A percentile compares a stretch with the other conserved stretches of the same genome.
Conservation (phyloP, 2,888 invertebrate genomes). For the Schizotus pectinicornis region DNA sequence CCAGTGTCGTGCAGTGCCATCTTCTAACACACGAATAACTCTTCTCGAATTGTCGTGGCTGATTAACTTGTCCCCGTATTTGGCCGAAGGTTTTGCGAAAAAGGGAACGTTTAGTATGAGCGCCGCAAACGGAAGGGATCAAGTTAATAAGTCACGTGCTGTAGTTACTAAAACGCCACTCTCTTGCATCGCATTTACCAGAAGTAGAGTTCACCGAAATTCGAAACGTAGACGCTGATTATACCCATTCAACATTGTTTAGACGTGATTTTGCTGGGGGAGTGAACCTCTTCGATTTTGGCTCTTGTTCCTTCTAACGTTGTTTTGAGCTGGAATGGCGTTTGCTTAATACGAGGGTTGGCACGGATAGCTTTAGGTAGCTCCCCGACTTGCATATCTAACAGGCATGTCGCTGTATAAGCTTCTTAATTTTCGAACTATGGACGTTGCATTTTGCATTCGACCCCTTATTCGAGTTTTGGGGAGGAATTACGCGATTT, state of each 20-base stretch:
- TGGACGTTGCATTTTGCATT: too few relatives aligned
- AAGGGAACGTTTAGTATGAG: not conserved
- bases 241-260: not conserved
- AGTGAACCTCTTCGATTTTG: too few relatives aligned
- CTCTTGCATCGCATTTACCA: constrained; percentile 6
- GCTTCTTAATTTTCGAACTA: too few relatives aligned
- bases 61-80: constrained; percentile 14
- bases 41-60: constrained; percentile 8
- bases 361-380: too few relatives aligned
- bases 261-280: constrained; percentile 1
- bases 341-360: too few relatives aligned
- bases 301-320: too few relatives aligned
- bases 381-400: too few relatives aligned
- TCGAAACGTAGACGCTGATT: not conserved
- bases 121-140: not conserved
- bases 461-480: not conserved
- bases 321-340: too few relatives aligned
- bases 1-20: constrained; percentile 40
- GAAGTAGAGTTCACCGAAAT: constrained; percentile 1
- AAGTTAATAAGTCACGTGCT: constrained; percentile 23
- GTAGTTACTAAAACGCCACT: constrained; percentile 13
- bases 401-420: too few relatives aligned
- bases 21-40: constrained; percentile 15
- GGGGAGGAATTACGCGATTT: constrained; percentile 8
- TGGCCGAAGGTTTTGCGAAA: not conserved